phyloP scores from a whole-genome alignment of 2,797 vertebrate genomes.

The Oryzias dopingdopingensis region DNA sequence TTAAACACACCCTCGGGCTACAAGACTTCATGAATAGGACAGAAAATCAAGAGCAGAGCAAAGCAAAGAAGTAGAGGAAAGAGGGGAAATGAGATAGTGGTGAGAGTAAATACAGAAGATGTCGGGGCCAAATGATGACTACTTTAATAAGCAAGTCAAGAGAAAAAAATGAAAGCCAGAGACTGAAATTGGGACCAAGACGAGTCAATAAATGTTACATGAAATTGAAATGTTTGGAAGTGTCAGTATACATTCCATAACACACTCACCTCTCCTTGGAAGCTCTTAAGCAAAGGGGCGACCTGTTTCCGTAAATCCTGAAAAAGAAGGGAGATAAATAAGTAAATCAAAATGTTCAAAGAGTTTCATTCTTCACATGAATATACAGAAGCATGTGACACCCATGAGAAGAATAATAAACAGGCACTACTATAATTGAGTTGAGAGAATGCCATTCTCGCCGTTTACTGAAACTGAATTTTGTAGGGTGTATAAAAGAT shows the following conservation, averaged over 20 bases:
- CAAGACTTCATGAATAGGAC: constrained; percentile 76
- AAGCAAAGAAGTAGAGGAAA: constrained; percentile 59
- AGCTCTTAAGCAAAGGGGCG: constrained; percentile 97
- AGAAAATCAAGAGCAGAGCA: constrained; percentile 76
- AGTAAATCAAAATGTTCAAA: constrained; percentile 2
- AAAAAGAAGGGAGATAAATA: constrained; percentile 17
- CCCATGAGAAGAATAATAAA: not conserved
- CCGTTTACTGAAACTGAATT: constrained; percentile 30
- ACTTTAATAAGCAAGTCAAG: constrained; percentile 41
- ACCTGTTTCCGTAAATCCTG: constrained; percentile 99
- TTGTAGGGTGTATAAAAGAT: constrained; percentile 51
- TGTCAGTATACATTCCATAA: constrained; percentile 29
- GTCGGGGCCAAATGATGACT: constrained; percentile 30
- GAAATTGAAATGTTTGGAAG: constrained; percentile 15
- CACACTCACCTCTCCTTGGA: constrained; percentile 95
- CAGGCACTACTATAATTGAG: constrained; percentile 12
- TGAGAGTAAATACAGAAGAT: constrained; percentile 53
- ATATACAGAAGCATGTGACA: not conserved
- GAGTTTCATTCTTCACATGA: not conserved
- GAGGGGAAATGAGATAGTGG: constrained; percentile 68
- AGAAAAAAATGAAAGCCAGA: constrained; percentile 17
- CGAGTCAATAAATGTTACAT: constrained; percentile 49
- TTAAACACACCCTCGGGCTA: constrained; percentile 78
- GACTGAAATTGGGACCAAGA: constrained; percentile 13
- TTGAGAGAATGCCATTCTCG: constrained; percentile 10